Evolutionary conservation across 1,140 invertebrate genomes (phyloP), one percentile per base, ranked within the genome.

Genomic region (Orchesella cincta): DNA sequence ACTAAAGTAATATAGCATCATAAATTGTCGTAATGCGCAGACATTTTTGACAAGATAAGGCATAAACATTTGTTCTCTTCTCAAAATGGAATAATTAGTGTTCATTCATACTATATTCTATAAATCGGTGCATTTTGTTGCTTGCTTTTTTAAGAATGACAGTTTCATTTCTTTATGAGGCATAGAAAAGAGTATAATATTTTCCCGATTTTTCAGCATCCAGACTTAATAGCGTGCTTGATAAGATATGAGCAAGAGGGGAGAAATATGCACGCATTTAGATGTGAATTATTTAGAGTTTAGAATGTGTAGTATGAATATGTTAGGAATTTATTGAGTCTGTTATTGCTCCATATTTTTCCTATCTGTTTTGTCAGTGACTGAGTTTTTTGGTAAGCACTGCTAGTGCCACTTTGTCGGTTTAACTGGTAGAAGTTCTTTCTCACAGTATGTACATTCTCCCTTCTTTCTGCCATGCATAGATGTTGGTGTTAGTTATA

Each of bases 271-370:
- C 23, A 57, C 23, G 14, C 52, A 57, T 57, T 14, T 26, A 18
- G 8, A 57, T 57, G 14, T 57, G 52, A 57, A 57, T 57, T 57
- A 57, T 46, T 46, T 46, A 18, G 39, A 46, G 39, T 46, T 46
- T 46, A 46, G 20, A 46, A 20, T 8, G 20, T 12, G 8, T 46
- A 20, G 52, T 3, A 12, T 57, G 52, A 57, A 57, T 57, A 57
- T 57, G 52, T 57, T 26, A 57, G 52, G 8, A 57, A 57, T 57
- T 57, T 57, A 57, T 57, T 57, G 52, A 57, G 52, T 57, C 52
- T 57, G 52, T 57, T 57, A 57, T 57, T 57, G 52, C 52, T 57
- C 52, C 52, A 57, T 57, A 57, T 57, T 57, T 57, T 57, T 57
- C 52, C 52, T 57, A 57, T 57, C 52, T 57, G 52, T 12, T 57